A percentile compares a stretch with the other conserved stretches of the same genome.
These are phyloP conservation scores for Lithobates sylvaticus DNA, from an alignment of 2,797 vertebrate species.

Conservation along the genomic window DNA sequence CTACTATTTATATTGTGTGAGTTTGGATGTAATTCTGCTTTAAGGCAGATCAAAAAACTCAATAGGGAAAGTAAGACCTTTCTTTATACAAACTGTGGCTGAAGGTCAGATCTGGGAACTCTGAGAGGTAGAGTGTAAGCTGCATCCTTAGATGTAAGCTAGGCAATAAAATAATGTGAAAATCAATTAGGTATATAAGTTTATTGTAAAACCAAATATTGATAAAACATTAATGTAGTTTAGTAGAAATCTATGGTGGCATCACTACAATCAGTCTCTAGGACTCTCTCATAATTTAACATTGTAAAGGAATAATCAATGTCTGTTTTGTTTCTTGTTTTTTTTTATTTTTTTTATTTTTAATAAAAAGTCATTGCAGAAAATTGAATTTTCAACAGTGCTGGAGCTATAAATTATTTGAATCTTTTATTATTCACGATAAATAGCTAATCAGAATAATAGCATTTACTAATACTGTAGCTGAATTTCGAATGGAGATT, in stretches of 20 bases:
- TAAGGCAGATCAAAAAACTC: too few relatives aligned
- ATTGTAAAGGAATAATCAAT: slow-evolving; percentile 54
- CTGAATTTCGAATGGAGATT: slow-evolving; percentile 23
- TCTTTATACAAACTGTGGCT: too few relatives aligned
- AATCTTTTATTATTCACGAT: slow-evolving; percentile 53
- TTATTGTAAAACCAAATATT: slow-evolving; percentile 31
- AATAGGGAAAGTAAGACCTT: too few relatives aligned
- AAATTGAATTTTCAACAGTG: slow-evolving; percentile 57
- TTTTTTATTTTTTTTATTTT: slow-evolving; percentile 27
- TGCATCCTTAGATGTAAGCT: too few relatives aligned
- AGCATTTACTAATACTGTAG: slow-evolving; percentile 51
- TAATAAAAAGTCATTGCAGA: slow-evolving; percentile 52
- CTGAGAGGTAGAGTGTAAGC: too few relatives aligned
- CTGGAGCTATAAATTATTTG: slow-evolving; percentile 51
- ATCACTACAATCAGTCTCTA: slow-evolving; percentile 15
- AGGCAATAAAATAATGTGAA: too few relatives aligned
- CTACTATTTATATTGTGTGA: too few relatives aligned
- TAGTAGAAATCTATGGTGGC: slow-evolving; percentile 20
- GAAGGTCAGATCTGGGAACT: too few relatives aligned
- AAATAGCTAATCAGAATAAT: slow-evolving; percentile 56
- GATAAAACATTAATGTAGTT: slow-evolving; percentile 20
- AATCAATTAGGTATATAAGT: neutral
- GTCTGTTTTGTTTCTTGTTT: slow-evolving; percentile 24
- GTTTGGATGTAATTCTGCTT: too few relatives aligned
- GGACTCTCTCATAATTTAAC: slow-evolving; percentile 43